Base-by-base conservation (phyloP, 2,888 invertebrate genomes). In the Chorisops tibialis region DNA sequence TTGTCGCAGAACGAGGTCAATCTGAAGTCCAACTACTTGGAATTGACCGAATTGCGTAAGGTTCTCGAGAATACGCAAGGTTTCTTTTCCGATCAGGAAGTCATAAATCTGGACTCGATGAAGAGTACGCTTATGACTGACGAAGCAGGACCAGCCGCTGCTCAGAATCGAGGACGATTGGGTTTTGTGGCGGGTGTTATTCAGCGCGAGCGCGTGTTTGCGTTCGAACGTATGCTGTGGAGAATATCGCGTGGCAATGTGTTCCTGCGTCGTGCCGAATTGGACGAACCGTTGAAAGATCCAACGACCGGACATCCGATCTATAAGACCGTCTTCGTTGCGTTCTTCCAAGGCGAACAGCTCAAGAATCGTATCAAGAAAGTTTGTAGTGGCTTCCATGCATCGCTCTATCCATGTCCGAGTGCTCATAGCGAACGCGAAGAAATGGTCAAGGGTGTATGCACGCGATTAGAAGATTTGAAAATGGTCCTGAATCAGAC, bases 1-100 rank as follows among this genome's bases (percentile, higher is more conserved):
- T 83, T 98, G 66, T 93, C 94, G 63, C 89, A 91, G 72, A 97
- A 96, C 76, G 93, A 93, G 7, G 90, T 95, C 64, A 94, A 92
- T 72, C 77, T 97, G 71, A 93, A 94, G 79, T 89, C 90, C 69
- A 97, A 96, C 78, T 96, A 83, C 75, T 80, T 93, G 68, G 96
- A 97, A 76, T 81, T 98, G 72, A 92, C 90, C 0, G 97, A 98
- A 78, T 78, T 98, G 70, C 88, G 85, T 68, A 91, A 93, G 73
- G 96, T 98, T 39, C 82, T 98, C 60, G 89, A 92, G 76, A 96
- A 94, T 76, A 95, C 97, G 0, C 91, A 93, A 35, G 69, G 70
- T 4, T 76, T 78, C 65, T 77, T 79, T 65, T 73, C 75, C 2
- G 71, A 74, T 11, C 71, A 74, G 21, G 77, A 76, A 64, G 69